Base-by-base conservation (phyloP, 2,797 vertebrate species). In the Enteromius paludinosus region DNA sequence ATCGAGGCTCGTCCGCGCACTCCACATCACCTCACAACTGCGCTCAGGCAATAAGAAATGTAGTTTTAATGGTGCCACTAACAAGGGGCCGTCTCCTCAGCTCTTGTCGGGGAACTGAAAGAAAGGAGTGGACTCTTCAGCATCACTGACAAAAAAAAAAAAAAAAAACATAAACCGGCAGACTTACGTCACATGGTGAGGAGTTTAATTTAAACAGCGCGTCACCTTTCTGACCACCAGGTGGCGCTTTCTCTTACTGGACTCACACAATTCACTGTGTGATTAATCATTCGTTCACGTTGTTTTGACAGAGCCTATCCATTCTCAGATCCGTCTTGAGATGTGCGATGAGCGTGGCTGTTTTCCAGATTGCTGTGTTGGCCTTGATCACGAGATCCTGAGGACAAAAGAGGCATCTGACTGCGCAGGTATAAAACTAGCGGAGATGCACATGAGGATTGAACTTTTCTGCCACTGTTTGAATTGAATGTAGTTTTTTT, bases 141-240 rank as follows among this genome's bases (percentile, higher is more conserved):
- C 83, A 72, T 62, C 65, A 68, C 59, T 82, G 83, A 82, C 59
- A 66, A 47, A 76, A 80, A 81, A 86, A 71, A 64, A 28, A 70
- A 52, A 9, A 33, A 70, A 72, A 33, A 68, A 23, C 64, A 54
- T 18, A 54, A 62, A 77, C 76, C 82, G 80, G 83, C 70, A 70
- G 79, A 54, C 71, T 83, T 75, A 82, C 86, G 86, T 85, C 86
- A 87, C 84, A 66, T 56, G 59, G 62, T 62, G 81, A 62, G 43
- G 84, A 87, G 71, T 85, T 85, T 77, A 59, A 79, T 78, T 61
- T 77, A 77, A 82, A 75, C 4, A 52, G 23, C 61, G 15, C 10
- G 72, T 47, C 56, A 61, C 28, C 72, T 49, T 47, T 83, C 35
- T 47, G 69, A 73, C 86, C 86, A 83, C 59, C 78, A 87, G 86